Evolutionary conservation across 2,888 invertebrate species (phyloP), one percentile per base, ranked within the genome.

Genomic region (Megastigmus dorsalis): DNA sequence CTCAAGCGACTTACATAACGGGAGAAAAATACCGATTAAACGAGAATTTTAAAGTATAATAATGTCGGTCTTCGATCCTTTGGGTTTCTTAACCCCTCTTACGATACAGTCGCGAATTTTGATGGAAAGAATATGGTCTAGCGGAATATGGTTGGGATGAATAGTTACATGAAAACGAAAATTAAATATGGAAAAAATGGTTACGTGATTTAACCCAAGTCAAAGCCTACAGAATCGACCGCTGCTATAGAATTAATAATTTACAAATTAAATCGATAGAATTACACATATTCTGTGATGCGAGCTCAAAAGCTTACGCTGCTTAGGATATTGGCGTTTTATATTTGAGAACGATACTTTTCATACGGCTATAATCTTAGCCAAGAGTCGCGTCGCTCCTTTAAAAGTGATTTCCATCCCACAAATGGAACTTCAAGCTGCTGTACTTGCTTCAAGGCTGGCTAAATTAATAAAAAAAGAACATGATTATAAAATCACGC

Each of bases 41-140:
- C 33, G 45, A 4, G 62, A 62, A 30, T 62, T 62, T 45, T 62
- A 30, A 18, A 20, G 45, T 6, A n/a, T 30, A 2, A 33, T 28
- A 10, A 62, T 62, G 62, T 62, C 45, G 20, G 18, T 45, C 10
- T 60, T 43, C 28, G 60, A 60, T 15, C 60, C 26, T 15, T 15
- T 26, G 1, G 60, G 60, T 26, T 26, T 62, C 6, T 15, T 62
- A 2, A 30, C 62, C 2, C 45, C 62, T 1, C 48, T 62, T 9
- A 48, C 45, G 0, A 30, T 62, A 10, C 62, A 48, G 3, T 45
- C 62, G 2, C 15, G 30, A 15, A 45, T 62, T 1, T 33, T 62
- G 9, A 62, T 62, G 62, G 15, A 62, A 48, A 20, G 20, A 18
- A 15, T 62, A 0, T 45, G 45, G 30, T 33, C 10, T 1, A 62